These are phyloP conservation scores for Ranitomeya imitator DNA, from an alignment of 2,113 vertebrate genomes.

Conservation along the genomic window DNA sequence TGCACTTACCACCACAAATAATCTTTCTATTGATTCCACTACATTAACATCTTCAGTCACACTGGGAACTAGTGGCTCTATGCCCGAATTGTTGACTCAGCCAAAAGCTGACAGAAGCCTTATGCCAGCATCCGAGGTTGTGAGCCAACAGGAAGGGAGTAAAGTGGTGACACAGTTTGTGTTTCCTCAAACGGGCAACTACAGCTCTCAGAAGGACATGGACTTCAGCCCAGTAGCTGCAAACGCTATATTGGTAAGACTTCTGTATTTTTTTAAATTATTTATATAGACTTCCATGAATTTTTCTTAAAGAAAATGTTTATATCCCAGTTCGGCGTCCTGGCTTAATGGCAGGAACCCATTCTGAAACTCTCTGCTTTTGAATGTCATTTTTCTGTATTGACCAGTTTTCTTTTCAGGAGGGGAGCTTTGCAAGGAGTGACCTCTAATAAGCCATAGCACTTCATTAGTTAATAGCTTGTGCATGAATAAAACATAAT, in stretches of 20 bases:
- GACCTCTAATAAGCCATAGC: no score
- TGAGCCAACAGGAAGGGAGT: slow-evolving; percentile 76
- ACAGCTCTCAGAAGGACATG: slow-evolving; percentile 80
- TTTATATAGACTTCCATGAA: background rate
- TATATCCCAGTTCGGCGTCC: no score
- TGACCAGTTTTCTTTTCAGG: no score
- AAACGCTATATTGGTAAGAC: slow-evolving; percentile 82
- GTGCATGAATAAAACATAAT: no score
- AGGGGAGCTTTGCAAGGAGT: no score
- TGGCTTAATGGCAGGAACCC: no score
- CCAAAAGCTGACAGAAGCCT: slow-evolving; percentile 77
- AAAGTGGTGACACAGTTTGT: slow-evolving; percentile 81
- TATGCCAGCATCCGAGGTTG: slow-evolving; percentile 73
- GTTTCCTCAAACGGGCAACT: slow-evolving; percentile 76
- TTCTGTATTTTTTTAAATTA: background rate
- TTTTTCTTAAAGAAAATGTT: no score
- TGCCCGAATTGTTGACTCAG: slow-evolving; percentile 76
- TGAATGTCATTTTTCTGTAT: no score
- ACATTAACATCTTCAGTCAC: slow-evolving; percentile 71
- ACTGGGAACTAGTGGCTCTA: slow-evolving; percentile 64
- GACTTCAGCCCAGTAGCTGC: slow-evolving; percentile 76
- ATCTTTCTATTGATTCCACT: slow-evolving; percentile 70
- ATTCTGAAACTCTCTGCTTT: no score
- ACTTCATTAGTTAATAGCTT: no score
- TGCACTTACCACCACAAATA: slow-evolving; percentile 75